Evolutionary conservation across 2,113 vertebrate genomes (phyloP).

Genomic region (Thamnophis sirtalis): DNA sequence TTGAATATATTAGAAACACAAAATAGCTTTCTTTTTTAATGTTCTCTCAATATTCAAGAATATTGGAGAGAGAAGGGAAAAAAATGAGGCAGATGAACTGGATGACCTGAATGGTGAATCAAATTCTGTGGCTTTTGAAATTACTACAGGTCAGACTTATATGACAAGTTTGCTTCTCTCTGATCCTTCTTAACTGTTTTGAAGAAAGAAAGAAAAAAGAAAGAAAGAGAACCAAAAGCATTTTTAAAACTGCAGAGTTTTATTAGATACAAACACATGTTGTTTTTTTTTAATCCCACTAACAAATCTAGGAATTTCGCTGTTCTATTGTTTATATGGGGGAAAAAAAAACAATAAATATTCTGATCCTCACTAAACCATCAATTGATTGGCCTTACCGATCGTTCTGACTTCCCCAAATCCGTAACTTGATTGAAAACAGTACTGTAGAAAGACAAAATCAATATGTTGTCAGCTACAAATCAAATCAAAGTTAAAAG

Average conservation of each 20-base stretch:
- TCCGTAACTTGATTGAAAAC: background rate
- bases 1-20: background rate
- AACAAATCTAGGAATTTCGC: background rate
- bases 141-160: background rate
- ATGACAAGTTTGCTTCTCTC: background rate
- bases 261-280: background rate
- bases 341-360: background rate
- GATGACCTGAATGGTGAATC: background rate
- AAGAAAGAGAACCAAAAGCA: background rate
- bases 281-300: background rate
- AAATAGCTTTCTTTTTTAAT: background rate
- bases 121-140: background rate
- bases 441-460: background rate
- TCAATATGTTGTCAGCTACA: background rate
- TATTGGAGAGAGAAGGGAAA: background rate
- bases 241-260: background rate
- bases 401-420: background rate
- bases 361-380: background rate
- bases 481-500: background rate
- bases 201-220: background rate
- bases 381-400: background rate
- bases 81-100: background rate
- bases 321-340: background rate
- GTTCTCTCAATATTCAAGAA: background rate
- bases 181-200: background rate